Conservation (phyloP, 1,140 invertebrate species). For the Drosophila bifasciata region DNA sequence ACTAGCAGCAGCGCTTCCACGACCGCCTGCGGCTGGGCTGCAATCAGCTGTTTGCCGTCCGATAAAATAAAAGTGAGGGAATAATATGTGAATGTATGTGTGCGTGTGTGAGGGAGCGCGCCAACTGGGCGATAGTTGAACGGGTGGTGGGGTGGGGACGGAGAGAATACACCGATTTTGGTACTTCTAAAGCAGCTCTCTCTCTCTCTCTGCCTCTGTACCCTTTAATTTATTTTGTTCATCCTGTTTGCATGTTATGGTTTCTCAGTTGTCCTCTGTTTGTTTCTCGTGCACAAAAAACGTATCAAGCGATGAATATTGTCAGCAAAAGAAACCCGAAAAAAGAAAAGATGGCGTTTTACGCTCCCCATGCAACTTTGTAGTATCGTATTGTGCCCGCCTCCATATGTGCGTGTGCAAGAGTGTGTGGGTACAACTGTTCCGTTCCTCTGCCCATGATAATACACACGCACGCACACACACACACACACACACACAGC, state of each 20-base stretch:
- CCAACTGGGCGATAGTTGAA: conserved; percentile 61
- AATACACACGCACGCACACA: conserved; percentile 13
- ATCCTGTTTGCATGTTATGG: conserved; percentile 8
- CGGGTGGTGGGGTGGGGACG: conserved; percentile 12
- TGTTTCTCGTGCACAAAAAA: conserved; percentile 44
- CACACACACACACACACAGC: conserved; percentile 17
- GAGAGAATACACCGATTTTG: conserved; percentile 57
- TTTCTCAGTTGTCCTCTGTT: conserved; percentile 29
- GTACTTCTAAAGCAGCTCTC: conserved; percentile 51
- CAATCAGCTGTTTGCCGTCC: conserved; percentile 61
- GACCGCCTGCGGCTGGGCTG: conserved; percentile 29
- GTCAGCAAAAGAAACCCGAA: conserved; percentile 74
- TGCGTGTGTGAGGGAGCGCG: conserved; percentile 58
- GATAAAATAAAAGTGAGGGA: conserved; percentile 43
- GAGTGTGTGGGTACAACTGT: not conserved
- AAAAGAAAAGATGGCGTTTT: conserved; percentile 79
- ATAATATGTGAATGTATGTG: conserved; percentile 12
- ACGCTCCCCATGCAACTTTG: conserved; percentile 74
- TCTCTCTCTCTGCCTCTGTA: conserved; percentile 35
- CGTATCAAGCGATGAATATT: conserved; percentile 74
- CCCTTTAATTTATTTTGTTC: conserved; percentile 43
- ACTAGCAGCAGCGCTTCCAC: too few relatives aligned
- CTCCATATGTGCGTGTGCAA: conserved; percentile 22
- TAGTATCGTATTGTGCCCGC: conserved; percentile 54
- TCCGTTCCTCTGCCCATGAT: conserved; percentile 10